A percentile compares a stretch with the other conserved stretches of the same genome.
phyloP scores from a whole-genome alignment of 2,797 vertebrate species.

The Cuculus canorus region DNA sequence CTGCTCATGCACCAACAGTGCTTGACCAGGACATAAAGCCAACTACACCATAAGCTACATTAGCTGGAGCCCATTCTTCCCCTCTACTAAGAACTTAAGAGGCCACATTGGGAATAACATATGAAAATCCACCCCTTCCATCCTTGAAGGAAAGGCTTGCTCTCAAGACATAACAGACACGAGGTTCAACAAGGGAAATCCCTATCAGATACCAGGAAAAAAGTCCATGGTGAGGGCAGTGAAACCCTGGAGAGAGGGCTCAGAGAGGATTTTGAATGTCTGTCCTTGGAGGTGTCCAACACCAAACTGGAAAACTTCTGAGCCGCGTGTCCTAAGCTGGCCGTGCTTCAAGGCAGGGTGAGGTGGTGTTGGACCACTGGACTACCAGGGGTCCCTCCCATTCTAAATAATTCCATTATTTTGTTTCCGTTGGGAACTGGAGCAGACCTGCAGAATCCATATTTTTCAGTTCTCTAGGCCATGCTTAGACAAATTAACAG shows the following conservation, averaged over 20 bases:
- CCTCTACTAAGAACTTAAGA: background rate
- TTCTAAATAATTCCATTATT: background rate
- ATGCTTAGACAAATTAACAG: background rate
- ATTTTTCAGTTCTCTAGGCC: background rate
- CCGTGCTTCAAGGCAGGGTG: accelerated
- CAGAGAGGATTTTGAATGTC: background rate
- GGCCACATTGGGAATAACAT: background rate
- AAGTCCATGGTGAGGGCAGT: background rate
- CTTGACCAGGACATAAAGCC: background rate
- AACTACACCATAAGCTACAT: background rate
- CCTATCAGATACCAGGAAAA: no score
- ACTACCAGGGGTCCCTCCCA: background rate
- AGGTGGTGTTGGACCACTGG: background rate
- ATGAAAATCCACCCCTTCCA: background rate
- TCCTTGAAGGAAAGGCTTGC: background rate
- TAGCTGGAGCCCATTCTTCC: background rate
- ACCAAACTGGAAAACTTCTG: background rate
- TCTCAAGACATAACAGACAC: background rate
- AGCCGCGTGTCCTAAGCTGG: background rate
- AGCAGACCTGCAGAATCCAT: background rate
- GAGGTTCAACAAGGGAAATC: background rate
- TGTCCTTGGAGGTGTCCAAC: background rate
- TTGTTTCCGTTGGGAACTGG: background rate
- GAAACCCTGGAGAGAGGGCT: background rate
- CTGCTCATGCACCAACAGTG: no score